Base-by-base conservation (phyloP, 2,888 invertebrate species). In the Erebia palarica region DNA sequence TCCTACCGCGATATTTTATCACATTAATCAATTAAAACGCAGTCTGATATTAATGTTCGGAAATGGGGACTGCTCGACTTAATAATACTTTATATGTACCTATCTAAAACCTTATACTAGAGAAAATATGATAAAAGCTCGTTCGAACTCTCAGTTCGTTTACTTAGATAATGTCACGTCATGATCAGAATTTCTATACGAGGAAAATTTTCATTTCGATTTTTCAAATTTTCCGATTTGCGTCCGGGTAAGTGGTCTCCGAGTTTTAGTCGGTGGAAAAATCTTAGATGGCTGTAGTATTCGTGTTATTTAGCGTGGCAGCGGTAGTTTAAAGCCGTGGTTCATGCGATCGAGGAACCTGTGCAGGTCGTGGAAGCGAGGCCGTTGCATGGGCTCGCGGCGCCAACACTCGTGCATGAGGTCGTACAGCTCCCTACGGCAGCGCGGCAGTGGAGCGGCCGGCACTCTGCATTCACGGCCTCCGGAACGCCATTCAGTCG, bases 371-470 rank as follows among this genome's bases (percentile, higher is more conserved):
- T 96, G 94, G 93, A 98, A 98, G 74, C 96, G 95, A 0, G 98
- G 98, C 55, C 98, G 94, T 81, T 97, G 96, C 68, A 94, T 94
- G 66, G 97, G 96, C 80, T 96, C 96, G 69, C 97, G 94, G 80
- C 96, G 96, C 98, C 98, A 98, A 90, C 98, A 98, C 89, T 98
- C 97, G 79, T 96, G 95, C 97, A 98, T 97, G 79, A 98, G 95
- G 87, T 97, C 97, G 93, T 97, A 98, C 75, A 98, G 96, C 87
- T 98, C 98, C 76, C 96, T 94, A 57, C 98, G 96, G 88, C 97
- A 97, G 73, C 95, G 95, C 59, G 95, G 93, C 14, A 97, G 97
- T 60, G 96, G 94, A 3, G 95, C 92, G 82, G 93, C 91, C 0
- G 93, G 93, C 18, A 92, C 92, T 51, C 92, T 86, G 0, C 93